Evolutionary conservation across 2,113 vertebrate genomes (phyloP).

Genomic region (Eptesicus fuscus): DNA sequence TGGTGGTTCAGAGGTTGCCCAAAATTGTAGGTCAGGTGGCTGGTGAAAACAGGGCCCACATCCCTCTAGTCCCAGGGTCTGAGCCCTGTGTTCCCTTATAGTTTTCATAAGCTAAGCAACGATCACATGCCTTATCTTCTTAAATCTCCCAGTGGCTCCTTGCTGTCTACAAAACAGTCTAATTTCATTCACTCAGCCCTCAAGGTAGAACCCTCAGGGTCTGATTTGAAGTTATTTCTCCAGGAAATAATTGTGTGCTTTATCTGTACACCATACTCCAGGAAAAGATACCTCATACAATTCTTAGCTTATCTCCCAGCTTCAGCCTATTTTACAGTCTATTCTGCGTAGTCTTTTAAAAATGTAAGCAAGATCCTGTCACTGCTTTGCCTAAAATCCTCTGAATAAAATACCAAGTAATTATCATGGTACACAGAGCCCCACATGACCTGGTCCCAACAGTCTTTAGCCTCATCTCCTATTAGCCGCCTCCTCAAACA

Average conservation of each 20-base stretch:
- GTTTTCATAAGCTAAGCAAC: background rate
- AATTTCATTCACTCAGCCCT: background rate
- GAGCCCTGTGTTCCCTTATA: background rate
- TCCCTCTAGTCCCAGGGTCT: background rate
- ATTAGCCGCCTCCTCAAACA: background rate
- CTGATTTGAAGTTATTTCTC: background rate
- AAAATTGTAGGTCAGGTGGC: background rate
- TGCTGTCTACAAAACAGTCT: background rate
- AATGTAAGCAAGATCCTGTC: background rate
- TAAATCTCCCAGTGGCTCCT: background rate
- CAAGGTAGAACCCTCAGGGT: background rate
- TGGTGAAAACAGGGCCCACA: background rate
- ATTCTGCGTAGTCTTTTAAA: background rate
- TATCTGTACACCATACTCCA: background rate
- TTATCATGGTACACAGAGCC: fast-evolving
- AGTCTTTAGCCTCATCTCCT: background rate
- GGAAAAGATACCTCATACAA: background rate
- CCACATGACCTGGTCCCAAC: background rate
- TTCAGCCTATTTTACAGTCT: background rate
- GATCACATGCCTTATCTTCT: background rate
- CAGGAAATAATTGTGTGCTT: background rate
- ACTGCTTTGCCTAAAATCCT: background rate
- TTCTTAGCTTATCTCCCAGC: background rate
- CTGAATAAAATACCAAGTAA: background rate
- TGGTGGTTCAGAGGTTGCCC: background rate